A percentile compares a stretch with the other conserved stretches of the same genome.
Evolutionary conservation across 2,888 invertebrate species (phyloP).

Genomic region (Thecocarcelia acutangulata): DNA sequence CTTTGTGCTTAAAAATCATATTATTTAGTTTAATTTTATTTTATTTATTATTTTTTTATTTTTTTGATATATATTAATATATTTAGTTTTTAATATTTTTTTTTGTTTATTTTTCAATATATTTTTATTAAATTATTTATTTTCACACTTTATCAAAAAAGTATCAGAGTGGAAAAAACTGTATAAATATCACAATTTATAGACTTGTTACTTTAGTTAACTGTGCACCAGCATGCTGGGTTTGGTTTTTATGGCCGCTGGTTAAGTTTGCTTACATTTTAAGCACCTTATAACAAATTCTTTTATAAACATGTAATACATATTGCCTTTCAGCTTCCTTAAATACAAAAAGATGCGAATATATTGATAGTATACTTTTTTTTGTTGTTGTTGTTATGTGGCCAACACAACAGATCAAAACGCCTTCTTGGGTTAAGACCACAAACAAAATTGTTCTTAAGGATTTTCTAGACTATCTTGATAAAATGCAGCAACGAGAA

Average conservation of each 20-base stretch:
- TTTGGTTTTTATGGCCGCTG: slow-evolving; percentile 52
- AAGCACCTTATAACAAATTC: slow-evolving; percentile 69
- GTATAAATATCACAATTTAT: slow-evolving; percentile 60
- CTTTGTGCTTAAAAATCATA: too few species aligned
- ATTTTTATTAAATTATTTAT: not conserved
- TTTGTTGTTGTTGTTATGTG: too few species aligned
- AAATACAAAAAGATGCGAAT: slow-evolving; percentile 71
- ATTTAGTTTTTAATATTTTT: too few species aligned
- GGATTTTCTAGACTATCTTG: slow-evolving; percentile 72
- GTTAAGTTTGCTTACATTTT: slow-evolving; percentile 46
- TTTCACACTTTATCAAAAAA: not conserved
- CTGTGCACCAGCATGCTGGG: slow-evolving; percentile 64
- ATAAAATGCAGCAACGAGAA: slow-evolving; percentile 49
- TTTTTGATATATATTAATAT: too few species aligned
- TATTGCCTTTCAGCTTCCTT: slow-evolving; percentile 62
- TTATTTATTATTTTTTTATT: too few species aligned
- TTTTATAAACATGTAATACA: slow-evolving; percentile 69
- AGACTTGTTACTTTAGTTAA: slow-evolving; percentile 65
- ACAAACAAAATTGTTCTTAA: slow-evolving; percentile 56
- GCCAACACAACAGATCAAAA: slow-evolving; percentile 42
- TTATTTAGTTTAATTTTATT: too few species aligned
- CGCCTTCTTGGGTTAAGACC: slow-evolving; percentile 52
- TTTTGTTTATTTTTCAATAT: not conserved
- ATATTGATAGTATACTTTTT: slow-evolving; percentile 68
- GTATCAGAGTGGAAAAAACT: not conserved